Conservation (phyloP, 2,797 vertebrate species). For the Melanotaenia parkinsoni region DNA sequence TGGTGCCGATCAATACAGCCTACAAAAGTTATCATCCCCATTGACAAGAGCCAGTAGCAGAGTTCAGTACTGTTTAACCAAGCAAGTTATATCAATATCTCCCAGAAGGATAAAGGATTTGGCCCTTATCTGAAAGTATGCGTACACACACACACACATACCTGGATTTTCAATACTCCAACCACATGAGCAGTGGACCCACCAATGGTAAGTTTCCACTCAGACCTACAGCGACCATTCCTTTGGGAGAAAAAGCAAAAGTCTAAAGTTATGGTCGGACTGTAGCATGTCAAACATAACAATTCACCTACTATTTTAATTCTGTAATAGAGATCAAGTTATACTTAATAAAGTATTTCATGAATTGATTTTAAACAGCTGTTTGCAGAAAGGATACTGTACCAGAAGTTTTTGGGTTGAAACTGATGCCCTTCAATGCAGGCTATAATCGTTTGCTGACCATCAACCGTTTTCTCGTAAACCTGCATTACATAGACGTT, state of each 20-base stretch:
- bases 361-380: neutral
- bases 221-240: constrained; percentile 98
- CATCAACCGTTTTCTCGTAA: constrained; percentile 97
- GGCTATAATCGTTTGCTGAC: constrained; percentile 97
- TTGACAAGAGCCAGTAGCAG: too few species aligned
- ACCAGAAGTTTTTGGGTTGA: constrained; percentile 99
- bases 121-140: neutral
- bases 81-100: too few species aligned
- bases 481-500: constrained; percentile 82
- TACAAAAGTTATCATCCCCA: too few species aligned
- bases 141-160: constrained; percentile 46
- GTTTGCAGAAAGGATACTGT: constrained; percentile 54
- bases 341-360: neutral
- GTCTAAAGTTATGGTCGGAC: neutral
- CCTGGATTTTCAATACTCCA: constrained; percentile 99
- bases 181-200: constrained; percentile 95
- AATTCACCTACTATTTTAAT: neutral
- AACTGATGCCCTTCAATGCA: constrained; percentile 99
- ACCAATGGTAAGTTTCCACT: constrained; percentile 97
- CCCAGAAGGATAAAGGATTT: too few species aligned
- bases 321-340: neutral
- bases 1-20: too few species aligned
- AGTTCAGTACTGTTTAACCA: too few species aligned
- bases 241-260: constrained; percentile 74
- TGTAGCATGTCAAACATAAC: neutral